Conservation (phyloP, 2,888 invertebrate genomes). For the Drosophila stalkeri region DNA sequence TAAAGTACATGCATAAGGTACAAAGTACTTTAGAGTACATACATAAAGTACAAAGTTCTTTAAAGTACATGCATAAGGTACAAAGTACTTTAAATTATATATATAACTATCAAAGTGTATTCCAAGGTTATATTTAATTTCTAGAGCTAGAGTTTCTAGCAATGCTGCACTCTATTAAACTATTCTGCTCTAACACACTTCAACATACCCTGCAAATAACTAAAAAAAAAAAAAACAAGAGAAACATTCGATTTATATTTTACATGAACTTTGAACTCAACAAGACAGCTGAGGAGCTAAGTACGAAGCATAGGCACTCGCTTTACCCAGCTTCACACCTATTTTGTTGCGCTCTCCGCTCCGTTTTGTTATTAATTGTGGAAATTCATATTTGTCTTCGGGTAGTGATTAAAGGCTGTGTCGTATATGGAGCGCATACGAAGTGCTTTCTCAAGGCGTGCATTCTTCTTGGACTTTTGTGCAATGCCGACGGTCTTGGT, state of each 20-base stretch:
- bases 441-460: neutral
- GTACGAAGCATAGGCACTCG: neutral
- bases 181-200: neutral
- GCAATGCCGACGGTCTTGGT: conserved; percentile 36
- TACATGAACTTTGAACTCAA: neutral
- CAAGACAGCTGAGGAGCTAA: conserved; percentile 28
- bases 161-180: neutral
- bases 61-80: no score
- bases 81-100: no score
- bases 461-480: neutral
- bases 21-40: no score
- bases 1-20: no score
- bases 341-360: conserved; percentile 15
- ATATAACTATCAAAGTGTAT: no score
- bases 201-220: neutral
- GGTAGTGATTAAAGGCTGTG: conserved; percentile 12
- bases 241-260: neutral
- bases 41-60: no score
- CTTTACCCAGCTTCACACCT: conserved; percentile 25
- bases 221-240: neutral
- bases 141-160: neutral
- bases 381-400: neutral
- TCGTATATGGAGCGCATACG: conserved; percentile 44
- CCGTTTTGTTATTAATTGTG: neutral
- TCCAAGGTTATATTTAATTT: no score